A percentile compares a stretch with the other conserved stretches of the same genome.
Evolutionary conservation across 1,140 invertebrate genomes (phyloP).

Genomic region (Cotesia glomerata): DNA sequence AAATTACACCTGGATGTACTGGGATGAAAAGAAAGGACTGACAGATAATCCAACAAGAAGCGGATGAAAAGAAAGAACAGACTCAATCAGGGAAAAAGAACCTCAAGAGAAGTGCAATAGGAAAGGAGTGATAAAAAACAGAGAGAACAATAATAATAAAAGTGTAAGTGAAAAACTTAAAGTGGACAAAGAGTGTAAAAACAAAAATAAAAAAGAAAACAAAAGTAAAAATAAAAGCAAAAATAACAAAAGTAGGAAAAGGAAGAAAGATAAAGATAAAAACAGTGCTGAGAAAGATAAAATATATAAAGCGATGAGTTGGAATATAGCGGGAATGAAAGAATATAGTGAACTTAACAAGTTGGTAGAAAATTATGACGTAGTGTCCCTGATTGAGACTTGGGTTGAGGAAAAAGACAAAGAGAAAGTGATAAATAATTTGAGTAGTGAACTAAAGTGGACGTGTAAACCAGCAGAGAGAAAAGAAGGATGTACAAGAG

Average conservation of each 20-base stretch:
- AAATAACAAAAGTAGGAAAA: background rate
- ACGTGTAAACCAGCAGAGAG: slow-evolving; percentile 17
- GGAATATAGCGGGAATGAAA: slow-evolving; percentile 24
- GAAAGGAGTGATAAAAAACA: background rate
- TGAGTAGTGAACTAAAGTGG: slow-evolving; percentile 26
- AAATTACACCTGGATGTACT: background rate
- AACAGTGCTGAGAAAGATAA: background rate
- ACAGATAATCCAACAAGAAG: background rate
- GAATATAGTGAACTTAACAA: slow-evolving; percentile 31
- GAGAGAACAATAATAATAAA: background rate
- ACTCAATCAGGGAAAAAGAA: background rate
- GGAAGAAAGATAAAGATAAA: background rate
- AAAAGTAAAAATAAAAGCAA: background rate
- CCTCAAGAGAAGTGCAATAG: slow-evolving; percentile 6
- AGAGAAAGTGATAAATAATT: slow-evolving; percentile 12
- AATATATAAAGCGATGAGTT: slow-evolving; percentile 7
- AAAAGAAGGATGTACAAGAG: slow-evolving; percentile 31
- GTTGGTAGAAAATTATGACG: slow-evolving; percentile 24
- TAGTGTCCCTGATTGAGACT: slow-evolving; percentile 31
- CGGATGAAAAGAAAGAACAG: background rate
- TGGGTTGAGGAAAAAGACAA: slow-evolving; percentile 35
- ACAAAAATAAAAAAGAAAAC: background rate
- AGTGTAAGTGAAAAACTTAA: too few relatives aligned
- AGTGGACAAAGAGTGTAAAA: background rate
- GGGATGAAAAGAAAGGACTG: slow-evolving; percentile 8